phyloP scores from a whole-genome alignment of 1,140 invertebrate species.

The Heliothis subflexa region DNA sequence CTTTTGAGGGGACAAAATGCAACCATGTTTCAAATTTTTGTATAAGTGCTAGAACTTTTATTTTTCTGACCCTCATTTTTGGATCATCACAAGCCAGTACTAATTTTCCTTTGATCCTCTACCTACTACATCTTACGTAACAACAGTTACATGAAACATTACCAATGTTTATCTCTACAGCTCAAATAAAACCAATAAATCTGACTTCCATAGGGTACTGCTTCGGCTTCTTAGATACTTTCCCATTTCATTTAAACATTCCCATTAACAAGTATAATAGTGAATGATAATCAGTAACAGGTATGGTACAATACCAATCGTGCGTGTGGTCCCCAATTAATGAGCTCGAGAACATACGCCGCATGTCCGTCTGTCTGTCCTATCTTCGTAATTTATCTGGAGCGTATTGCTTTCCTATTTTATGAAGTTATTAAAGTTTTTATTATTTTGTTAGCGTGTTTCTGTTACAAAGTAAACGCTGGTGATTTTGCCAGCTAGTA shows the following conservation, averaged over 20 bases:
- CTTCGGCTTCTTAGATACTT: neutral
- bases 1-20: too few relatives aligned
- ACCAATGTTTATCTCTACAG: too few relatives aligned
- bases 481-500: too few relatives aligned
- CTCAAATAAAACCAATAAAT: neutral
- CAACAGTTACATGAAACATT: too few relatives aligned
- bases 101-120: too few relatives aligned
- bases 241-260: conserved; percentile 24
- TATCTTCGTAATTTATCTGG: conserved; percentile 53
- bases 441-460: conserved; percentile 3
- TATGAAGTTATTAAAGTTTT: conserved; percentile 39
- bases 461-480: neutral
- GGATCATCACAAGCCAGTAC: too few relatives aligned
- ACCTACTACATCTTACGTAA: too few relatives aligned
- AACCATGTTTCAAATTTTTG: too few relatives aligned
- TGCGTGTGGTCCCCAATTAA: conserved; percentile 77
- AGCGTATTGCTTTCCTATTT: conserved; percentile 31
- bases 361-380: conserved; percentile 56
- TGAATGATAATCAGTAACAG: conserved; percentile 34
- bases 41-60: too few relatives aligned
- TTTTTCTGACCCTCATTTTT: too few relatives aligned
- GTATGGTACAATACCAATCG: conserved; percentile 40
- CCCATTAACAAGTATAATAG: conserved; percentile 21
- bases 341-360: conserved; percentile 52
- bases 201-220: too few relatives aligned